Evolutionary conservation across 1,140 invertebrate genomes (phyloP).

Genomic region (Oscheius sp.): DNA sequence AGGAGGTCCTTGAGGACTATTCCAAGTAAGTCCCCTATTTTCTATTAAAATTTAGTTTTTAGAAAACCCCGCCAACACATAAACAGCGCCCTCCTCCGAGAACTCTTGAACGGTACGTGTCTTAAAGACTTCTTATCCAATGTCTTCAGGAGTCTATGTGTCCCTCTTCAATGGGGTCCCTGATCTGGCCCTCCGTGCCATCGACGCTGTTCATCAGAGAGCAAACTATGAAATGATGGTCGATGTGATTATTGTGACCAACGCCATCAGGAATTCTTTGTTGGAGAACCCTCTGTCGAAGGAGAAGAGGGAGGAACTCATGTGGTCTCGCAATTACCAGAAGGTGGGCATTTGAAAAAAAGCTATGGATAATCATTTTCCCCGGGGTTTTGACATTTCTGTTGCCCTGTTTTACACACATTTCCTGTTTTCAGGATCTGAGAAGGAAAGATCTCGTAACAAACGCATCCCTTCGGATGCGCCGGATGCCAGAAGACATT

Average conservation of each 20-base stretch:
- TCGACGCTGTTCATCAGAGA: slow-evolving; percentile 58
- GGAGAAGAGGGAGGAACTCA: slow-evolving; percentile 37
- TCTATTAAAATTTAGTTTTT: background rate
- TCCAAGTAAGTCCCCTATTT: slow-evolving; percentile 17
- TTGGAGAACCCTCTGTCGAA: slow-evolving; percentile 36
- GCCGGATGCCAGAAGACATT: slow-evolving; percentile 43
- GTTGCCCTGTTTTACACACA: no score
- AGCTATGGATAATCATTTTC: background rate
- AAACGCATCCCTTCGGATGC: slow-evolving; percentile 40
- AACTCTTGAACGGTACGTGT: slow-evolving; percentile 47
- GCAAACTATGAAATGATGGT: slow-evolving; percentile 54
- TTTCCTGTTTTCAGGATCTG: slow-evolving; percentile 7
- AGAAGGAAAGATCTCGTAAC: slow-evolving; percentile 33
- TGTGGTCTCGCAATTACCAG: slow-evolving; percentile 27
- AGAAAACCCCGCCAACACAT: slow-evolving; percentile 44
- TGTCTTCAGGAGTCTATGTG: slow-evolving; percentile 53
- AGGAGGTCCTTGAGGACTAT: slow-evolving; percentile 26
- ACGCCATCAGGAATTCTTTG: slow-evolving; percentile 41
- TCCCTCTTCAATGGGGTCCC: slow-evolving; percentile 56
- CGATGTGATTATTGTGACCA: slow-evolving; percentile 54
- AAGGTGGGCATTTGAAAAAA: background rate
- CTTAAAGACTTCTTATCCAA: slow-evolving; percentile 53
- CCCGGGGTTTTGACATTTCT: no score
- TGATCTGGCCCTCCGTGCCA: slow-evolving; percentile 50
- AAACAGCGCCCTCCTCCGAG: slow-evolving; percentile 47